Conservation (phyloP, 2,113 vertebrate species). For the Girardinichthys multiradiatus region DNA sequence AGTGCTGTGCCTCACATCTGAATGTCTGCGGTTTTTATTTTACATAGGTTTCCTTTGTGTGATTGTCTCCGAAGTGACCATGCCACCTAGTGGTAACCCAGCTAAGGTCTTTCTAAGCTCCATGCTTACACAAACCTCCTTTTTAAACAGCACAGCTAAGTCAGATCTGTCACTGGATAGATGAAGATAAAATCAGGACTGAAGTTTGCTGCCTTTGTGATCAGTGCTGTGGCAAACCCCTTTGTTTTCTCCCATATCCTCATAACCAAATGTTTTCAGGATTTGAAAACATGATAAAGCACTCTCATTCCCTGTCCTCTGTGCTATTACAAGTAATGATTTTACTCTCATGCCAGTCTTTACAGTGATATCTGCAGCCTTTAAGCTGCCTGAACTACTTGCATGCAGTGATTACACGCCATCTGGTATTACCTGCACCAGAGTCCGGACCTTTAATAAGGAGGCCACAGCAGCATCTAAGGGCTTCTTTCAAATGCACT, state of each 20-base stretch:
- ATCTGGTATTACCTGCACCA: slow-evolving; percentile 54
- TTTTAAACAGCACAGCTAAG: slow-evolving; percentile 34
- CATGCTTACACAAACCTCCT: neutral
- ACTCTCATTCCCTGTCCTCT: slow-evolving; percentile 39
- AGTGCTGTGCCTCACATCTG: slow-evolving; percentile 7
- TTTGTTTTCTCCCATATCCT: slow-evolving; percentile 37
- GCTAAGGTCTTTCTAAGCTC: slow-evolving; percentile 19
- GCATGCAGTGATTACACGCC: slow-evolving; percentile 39
- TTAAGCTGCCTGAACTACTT: slow-evolving; percentile 52
- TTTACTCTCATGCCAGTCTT: slow-evolving; percentile 23
- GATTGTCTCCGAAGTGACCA: slow-evolving; percentile 67
- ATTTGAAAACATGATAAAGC: slow-evolving; percentile 46
- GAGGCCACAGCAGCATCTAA: slow-evolving; percentile 55
- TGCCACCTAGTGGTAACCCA: slow-evolving; percentile 72
- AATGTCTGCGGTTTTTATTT: slow-evolving; percentile 26
- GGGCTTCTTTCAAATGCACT: slow-evolving; percentile 47
- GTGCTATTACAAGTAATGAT: slow-evolving; percentile 43
- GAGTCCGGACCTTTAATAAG: slow-evolving; percentile 69
- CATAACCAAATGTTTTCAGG: slow-evolving; percentile 8
- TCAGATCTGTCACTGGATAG: neutral
- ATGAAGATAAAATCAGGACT: slow-evolving; percentile 28
- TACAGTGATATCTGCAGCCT: slow-evolving; percentile 16
- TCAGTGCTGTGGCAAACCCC: slow-evolving; percentile 29
- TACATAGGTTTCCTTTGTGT: slow-evolving; percentile 22
- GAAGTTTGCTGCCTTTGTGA: slow-evolving; percentile 32